Percentiles rank a stretch among this genome's conserved stretches.
phyloP scores from a whole-genome alignment of 2,888 invertebrate genomes.

The Drosophila fungiperda region DNA sequence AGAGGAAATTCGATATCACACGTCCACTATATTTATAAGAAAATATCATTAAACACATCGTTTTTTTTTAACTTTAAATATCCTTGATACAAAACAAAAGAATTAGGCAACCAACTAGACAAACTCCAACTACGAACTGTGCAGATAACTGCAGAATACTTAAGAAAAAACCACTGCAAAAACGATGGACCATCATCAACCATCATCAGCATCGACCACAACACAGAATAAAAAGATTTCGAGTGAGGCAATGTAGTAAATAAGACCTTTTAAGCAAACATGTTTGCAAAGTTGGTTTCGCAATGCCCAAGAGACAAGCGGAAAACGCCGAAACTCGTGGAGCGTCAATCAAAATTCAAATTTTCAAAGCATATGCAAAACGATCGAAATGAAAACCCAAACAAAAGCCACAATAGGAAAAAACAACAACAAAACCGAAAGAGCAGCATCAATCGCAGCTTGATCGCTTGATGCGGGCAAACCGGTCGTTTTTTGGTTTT shows the following conservation, averaged over 20 bases:
- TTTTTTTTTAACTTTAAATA: background rate
- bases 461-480: constrained; percentile 27
- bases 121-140: constrained; percentile 3
- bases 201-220: constrained; percentile 17
- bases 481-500: constrained; percentile 45
- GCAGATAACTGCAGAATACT: constrained; percentile 14
- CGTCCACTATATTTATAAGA: background rate
- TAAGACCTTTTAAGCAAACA: constrained; percentile 30
- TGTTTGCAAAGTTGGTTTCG: constrained; percentile 53
- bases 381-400: constrained; percentile 51
- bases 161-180: constrained; percentile 7
- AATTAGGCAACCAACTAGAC: constrained; percentile 50
- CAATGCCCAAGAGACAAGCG: constrained; percentile 44
- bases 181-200: constrained; percentile 18
- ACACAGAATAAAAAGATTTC: constrained; percentile 51
- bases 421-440: constrained; percentile 29
- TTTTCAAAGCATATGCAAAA: constrained; percentile 61
- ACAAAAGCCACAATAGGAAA: constrained; percentile 29
- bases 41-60: background rate
- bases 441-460: constrained; percentile 31
- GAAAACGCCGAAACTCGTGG: constrained; percentile 53
- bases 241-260: constrained; percentile 41
- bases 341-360: constrained; percentile 73
- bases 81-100: constrained; percentile 25
- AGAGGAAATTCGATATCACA: constrained; percentile 4